Base-by-base conservation (phyloP, 2,888 invertebrate species). In the Athrips mouffetella region DNA sequence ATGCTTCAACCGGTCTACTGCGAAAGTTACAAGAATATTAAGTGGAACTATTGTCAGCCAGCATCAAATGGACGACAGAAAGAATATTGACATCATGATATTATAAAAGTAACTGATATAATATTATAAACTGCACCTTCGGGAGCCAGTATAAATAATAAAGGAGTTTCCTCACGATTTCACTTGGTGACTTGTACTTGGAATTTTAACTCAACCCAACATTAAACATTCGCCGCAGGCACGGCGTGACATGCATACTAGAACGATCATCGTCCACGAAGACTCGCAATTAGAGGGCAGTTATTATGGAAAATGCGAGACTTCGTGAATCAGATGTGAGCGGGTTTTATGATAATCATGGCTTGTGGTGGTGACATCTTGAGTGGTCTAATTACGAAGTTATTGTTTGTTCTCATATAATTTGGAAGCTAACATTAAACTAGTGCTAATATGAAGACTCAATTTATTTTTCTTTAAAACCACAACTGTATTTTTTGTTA, bases 101-200 rank as follows among this genome's bases (percentile, higher is more conserved):
- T 3, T 3, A 10, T 29, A 29, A 8, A 31, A 6, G 6, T 13
- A 13, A 13, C 3, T 11, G 15, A 31, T 2, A 6, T 11, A 15
- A 15, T 31, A 31, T 1, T 15, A 11, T 15, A 31, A 31, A 31
- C 7, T 20, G 20, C 18, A 37, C n/a, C 2, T 16, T 20, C 11
- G 18, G 10, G 20, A 37, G n/a, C 20, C 16, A 4, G 11, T 5
- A 27, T 29, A 49, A 31, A 41, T 21, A 44, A 47, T 47, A 47
- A 39, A 39, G 23, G 29, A 47, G 50, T 47, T 50, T 50, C 44
- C 31, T 30, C 50, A 45, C 50, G 50, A 50, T 50, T 50, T 51
- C 48, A 51, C 48, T 51, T 21, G 23, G 40, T 23, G 48, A 45
- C 48, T 46, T 46, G 46, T 48, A 46, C 48, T 23, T 13, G 13